A percentile compares a stretch with the other conserved stretches of the same genome.
Evolutionary conservation across 2,113 vertebrate genomes (phyloP).

Genomic region (Euleptes europaea): DNA sequence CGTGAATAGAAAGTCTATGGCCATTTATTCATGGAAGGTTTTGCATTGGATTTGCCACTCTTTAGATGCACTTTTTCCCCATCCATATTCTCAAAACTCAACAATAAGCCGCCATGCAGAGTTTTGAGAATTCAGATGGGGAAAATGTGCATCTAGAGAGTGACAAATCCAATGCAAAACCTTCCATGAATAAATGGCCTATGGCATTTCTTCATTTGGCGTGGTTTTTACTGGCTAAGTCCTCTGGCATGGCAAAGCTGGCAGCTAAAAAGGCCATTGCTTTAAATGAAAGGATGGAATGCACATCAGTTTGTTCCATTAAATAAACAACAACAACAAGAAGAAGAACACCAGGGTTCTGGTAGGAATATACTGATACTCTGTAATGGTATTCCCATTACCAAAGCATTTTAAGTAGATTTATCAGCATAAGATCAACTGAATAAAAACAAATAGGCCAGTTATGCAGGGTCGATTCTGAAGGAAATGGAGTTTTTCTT

Average conservation of each 20-base stretch:
- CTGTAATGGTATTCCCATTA: neutral
- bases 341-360: neutral
- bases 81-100: no score
- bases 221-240: constrained; percentile 22
- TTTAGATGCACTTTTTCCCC: no score
- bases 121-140: no score
- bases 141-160: no score
- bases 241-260: neutral
- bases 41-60: no score
- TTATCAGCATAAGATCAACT: neutral
- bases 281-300: constrained; percentile 10
- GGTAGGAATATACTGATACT: no score
- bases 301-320: constrained; percentile 16
- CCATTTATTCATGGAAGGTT: no score
- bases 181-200: no score
- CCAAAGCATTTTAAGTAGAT: neutral
- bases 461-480: no score
- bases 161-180: no score
- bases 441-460: neutral
- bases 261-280: constrained; percentile 15
- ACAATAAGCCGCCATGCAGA: no score
- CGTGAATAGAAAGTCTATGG: constrained; percentile 24
- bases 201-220: constrained; percentile 16
- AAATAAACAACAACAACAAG: neutral
- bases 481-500: no score